phyloP scores from a whole-genome alignment of 35 echinoderm and acorn worm genomes.

The Acanthaster planci region DNA sequence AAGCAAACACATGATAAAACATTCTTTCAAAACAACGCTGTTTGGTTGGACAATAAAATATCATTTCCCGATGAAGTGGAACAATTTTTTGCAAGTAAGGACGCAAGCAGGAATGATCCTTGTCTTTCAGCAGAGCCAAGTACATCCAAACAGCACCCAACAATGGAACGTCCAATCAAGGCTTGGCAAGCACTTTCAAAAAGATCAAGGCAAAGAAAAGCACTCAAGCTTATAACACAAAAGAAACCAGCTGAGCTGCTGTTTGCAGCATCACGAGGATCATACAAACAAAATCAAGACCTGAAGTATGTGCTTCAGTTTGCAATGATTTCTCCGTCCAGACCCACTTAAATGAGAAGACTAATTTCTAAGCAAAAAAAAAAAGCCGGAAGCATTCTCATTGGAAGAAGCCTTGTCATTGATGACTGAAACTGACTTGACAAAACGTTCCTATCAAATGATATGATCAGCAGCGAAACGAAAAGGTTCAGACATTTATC shows the following conservation, averaged over 20 bases:
- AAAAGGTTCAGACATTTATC: constrained; percentile 57
- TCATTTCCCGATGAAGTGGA: constrained; percentile 1
- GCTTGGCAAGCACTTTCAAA: constrained; percentile 39
- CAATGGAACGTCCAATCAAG: constrained; percentile 15
- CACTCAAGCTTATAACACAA: constrained; percentile 44
- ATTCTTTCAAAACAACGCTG: neutral
- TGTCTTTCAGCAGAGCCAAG: neutral
- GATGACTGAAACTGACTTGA: constrained; percentile 60
- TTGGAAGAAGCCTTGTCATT: constrained; percentile 54
- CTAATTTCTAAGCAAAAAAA: constrained; percentile 32
- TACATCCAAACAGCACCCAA: neutral
- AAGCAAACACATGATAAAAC: neutral
- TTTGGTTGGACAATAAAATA: neutral
- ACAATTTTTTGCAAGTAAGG: neutral
- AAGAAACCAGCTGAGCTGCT: constrained; percentile 47
- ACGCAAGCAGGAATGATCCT: neutral
- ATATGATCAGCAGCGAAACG: constrained; percentile 45
- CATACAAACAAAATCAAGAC: constrained; percentile 47
- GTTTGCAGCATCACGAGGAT: constrained; percentile 55
- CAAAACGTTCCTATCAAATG: constrained; percentile 52
- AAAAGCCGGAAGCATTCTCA: constrained; percentile 41
- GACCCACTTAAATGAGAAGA: constrained; percentile 53
- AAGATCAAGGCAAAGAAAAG: constrained; percentile 58
- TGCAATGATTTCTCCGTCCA: constrained; percentile 53
- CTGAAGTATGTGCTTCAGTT: constrained; percentile 62